Evolutionary conservation across 2,888 invertebrate species (phyloP), one percentile per base, ranked within the genome.

Genomic region (Agriopis leucophaearia): DNA sequence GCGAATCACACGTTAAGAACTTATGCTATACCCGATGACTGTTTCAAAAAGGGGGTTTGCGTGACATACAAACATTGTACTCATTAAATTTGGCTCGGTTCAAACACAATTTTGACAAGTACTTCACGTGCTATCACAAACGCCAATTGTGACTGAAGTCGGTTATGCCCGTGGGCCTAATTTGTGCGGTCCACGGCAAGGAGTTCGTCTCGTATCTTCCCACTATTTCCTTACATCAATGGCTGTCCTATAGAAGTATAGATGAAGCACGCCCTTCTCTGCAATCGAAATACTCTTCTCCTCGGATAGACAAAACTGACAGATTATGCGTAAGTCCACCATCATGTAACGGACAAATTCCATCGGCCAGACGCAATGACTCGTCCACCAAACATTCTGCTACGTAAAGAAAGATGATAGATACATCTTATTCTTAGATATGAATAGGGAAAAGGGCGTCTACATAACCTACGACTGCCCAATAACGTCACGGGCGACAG

Each of bases 401-500:
- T 48, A 48, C 18, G 59, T 45, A 48, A 47, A 59, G 54, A 52
- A 65, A 55, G 55, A 66, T 66, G 50, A 66, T 47, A 45, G 51
- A n/a, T n/a, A n/a, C n/a, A n/a, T n/a, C n/a, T n/a, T n/a, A n/a
- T n/a, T n/a, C n/a, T n/a, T n/a, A n/a, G n/a, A 56, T 52, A 15
- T 40, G 13, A 10, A 13, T 18, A 44, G 57, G 44, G 58, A 58
- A 62, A 68, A 67, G 67, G 67, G 67, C 67, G 67, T 18, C 44
- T 8, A 58, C 52, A 45, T 38, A n/a, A 7, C 50, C 61, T 40
- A 40, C 42, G 47, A 55, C 45, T 58, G 62, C 48, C 72, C 72
- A 72, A 66, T 72, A 38, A 48, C 64, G 40, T 47, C 58, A 62
- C 61, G 54, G 61, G 66, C 54, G 51, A 55, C 63, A 18, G 45